A percentile compares a stretch with the other conserved stretches of the same genome.
Conservation (phyloP, 2,113 vertebrate genomes). For the Mastomys coucha region DNA sequence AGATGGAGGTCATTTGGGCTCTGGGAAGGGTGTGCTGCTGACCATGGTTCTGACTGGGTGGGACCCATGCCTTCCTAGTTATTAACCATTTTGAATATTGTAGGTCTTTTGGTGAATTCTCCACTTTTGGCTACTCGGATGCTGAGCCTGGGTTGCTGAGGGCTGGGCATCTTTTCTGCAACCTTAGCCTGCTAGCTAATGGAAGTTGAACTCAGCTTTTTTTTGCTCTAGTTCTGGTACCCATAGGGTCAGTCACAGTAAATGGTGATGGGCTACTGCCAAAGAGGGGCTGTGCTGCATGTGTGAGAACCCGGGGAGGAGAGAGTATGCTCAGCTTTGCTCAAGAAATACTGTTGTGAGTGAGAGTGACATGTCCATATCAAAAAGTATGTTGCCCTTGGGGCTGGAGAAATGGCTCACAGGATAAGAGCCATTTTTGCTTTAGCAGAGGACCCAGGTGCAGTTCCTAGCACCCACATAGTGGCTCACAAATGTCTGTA, state of each 20-base stretch:
- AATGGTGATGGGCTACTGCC: neutral
- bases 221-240: neutral
- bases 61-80: neutral
- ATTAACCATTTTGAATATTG: neutral
- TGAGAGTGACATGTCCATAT: neutral
- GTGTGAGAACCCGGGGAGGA: neutral
- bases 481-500: neutral
- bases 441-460: neutral
- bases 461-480: too few species aligned
- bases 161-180: neutral
- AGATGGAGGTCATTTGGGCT: fast-evolving
- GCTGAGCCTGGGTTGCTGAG: neutral
- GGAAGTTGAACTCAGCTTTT: neutral
- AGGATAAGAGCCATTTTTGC: neutral
- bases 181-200: neutral
- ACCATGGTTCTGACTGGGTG: neutral
- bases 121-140: neutral
- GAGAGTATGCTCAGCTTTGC: neutral
- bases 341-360: neutral
- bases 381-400: neutral
- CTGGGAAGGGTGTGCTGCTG: neutral
- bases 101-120: neutral
- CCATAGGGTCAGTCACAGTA: neutral
- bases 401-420: neutral
- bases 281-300: neutral